Evolutionary conservation across 2,113 vertebrate genomes (phyloP), one percentile per base, ranked within the genome.

Genomic region (Cheirogaleus medius): DNA sequence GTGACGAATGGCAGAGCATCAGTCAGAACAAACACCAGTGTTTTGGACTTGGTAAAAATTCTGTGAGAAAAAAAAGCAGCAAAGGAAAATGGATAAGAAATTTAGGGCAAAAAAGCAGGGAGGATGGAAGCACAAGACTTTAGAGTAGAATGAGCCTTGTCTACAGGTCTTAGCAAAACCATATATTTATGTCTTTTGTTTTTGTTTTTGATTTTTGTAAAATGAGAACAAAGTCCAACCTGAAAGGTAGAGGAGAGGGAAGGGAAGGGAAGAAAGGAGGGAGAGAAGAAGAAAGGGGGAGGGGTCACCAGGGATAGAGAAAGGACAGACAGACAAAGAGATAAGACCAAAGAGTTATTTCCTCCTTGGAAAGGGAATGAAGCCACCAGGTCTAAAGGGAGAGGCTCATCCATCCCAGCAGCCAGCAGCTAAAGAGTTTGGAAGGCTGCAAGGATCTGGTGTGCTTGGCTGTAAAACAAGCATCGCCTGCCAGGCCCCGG

Each of bases 391-490:
- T 86, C 84, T 91, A 92, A 84, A 88, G 64, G 64, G 66, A 91
- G 73, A 86, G 60, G 69, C 90, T 91, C 77, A 83, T 11, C n/a
- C 82, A 94, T 71, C 81, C 95, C 77, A 94, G 83, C 58, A 96
- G 74, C 78, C 84, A 92, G 82, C 68, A 96, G 88, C 92, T 92
- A 90, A 93, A 89, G 81, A 83, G 60, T 3, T 52, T 97, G 97
- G 95, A 96, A 94, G 63, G 87, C 93, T 64, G 21, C 18, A 58
- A 73, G 63, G 86, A 96, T 94, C 96, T 97, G 97, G 96, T 97
- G 98, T 90, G 84, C 96, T 94, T 97, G 96, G 95, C 97, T 96
- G 42, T 94, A 71, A 88, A 94, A 82, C 90, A 95, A 94, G 77
- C 90, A n/a, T 54, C 64, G 73, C 96, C 93, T 1, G 18, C 97